These are phyloP conservation scores for Setophaga petechia DNA, from an alignment of 2,113 vertebrate genomes.

Conservation along the genomic window DNA sequence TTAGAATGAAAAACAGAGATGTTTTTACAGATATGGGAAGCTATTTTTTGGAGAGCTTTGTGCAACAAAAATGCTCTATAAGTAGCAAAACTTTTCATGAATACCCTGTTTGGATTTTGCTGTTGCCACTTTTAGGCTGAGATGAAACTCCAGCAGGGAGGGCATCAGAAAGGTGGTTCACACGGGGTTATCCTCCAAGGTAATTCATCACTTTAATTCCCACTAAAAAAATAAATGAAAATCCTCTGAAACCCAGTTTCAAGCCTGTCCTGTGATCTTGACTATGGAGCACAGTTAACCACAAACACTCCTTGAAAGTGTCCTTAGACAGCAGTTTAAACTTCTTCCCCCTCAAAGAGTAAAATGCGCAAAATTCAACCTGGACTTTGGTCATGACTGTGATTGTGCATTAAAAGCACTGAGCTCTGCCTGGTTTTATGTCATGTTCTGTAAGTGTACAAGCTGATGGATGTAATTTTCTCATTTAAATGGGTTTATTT, in stretches of 20 bases:
- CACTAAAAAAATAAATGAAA: background rate
- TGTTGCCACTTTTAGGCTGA: background rate
- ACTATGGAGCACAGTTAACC: background rate
- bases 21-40: background rate
- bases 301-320: background rate
- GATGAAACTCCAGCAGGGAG: background rate
- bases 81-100: background rate
- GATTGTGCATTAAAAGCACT: background rate
- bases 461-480: background rate
- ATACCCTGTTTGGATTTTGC: background rate
- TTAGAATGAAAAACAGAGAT: background rate
- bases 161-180: background rate
- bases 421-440: background rate
- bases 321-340: background rate
- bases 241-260: background rate
- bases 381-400: background rate
- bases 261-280: background rate
- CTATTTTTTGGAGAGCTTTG: background rate
- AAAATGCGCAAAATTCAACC: background rate
- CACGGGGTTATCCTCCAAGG: background rate
- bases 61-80: accelerated
- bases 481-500: background rate
- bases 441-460: background rate
- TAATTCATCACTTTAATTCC: background rate
- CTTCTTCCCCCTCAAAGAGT: background rate